A percentile compares a stretch with the other conserved stretches of the same genome.
Evolutionary conservation across 2,888 invertebrate species (phyloP).

Genomic region (Aphodius granarius): DNA sequence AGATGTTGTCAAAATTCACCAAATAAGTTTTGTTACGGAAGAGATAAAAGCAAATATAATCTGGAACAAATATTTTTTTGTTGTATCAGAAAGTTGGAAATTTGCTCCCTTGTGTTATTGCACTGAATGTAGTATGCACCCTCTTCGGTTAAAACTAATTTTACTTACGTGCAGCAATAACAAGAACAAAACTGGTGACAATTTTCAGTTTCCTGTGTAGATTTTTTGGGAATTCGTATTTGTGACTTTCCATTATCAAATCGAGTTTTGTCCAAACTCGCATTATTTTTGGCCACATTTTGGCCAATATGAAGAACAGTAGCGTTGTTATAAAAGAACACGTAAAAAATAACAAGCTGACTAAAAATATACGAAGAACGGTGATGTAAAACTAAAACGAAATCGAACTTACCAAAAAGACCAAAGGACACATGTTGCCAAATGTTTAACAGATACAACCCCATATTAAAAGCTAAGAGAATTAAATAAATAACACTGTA

Average conservation of each 20-base stretch:
- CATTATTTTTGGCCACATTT: constrained; percentile 6
- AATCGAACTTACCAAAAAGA: not conserved
- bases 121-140: not conserved
- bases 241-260: not conserved
- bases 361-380: not conserved
- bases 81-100: no score
- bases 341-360: constrained; percentile 4
- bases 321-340: constrained; percentile 5
- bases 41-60: no score
- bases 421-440: not conserved
- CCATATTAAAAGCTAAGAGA: not conserved
- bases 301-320: constrained; percentile 1
- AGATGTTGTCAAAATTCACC: no score
- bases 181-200: constrained; percentile 1
- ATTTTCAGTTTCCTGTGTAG: not conserved
- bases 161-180: constrained; percentile 1
- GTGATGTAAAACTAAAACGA: not conserved
- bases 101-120: no score
- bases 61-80: no score
- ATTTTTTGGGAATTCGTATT: constrained; percentile 4
- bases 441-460: not conserved
- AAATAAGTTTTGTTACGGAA: no score
- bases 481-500: not conserved
- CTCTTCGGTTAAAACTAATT: not conserved
- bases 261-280: constrained; percentile 9